Percentiles rank a stretch among this genome's conserved stretches.
Evolutionary conservation across 1,140 invertebrate genomes (phyloP).

Genomic region (Eubasilissa regina): DNA sequence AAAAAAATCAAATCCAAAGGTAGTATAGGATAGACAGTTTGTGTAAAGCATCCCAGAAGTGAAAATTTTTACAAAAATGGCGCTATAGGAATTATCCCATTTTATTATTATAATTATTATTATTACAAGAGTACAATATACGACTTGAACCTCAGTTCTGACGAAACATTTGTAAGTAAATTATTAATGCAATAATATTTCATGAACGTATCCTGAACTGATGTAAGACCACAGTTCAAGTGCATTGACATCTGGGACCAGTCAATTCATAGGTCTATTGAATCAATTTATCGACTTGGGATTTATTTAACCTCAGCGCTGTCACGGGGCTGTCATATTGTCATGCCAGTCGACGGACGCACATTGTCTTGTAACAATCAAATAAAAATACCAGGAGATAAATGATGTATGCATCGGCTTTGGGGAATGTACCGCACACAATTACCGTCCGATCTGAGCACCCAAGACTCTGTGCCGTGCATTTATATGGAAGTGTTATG

Average conservation of each 20-base stretch:
- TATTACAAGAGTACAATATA: too few relatives aligned
- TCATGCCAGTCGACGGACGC: neutral
- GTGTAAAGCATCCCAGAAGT: too few relatives aligned
- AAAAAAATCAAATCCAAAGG: too few relatives aligned
- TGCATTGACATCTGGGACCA: constrained; percentile 13
- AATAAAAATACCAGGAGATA: constrained; percentile 30
- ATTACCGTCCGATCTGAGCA: neutral
- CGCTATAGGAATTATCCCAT: too few relatives aligned
- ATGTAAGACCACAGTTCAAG: neutral
- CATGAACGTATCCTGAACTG: neutral
- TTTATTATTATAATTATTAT: too few relatives aligned
- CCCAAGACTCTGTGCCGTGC: too few relatives aligned
- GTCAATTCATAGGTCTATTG: constrained; percentile 5
- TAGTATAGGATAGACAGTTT: too few relatives aligned
- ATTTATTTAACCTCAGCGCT: constrained; percentile 33
- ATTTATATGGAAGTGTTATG: neutral
- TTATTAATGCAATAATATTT: too few relatives aligned
- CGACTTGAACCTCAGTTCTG: too few relatives aligned
- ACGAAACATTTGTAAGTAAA: too few relatives aligned
- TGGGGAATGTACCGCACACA: neutral
- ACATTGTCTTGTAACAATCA: neutral
- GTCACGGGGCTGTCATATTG: constrained; percentile 11
- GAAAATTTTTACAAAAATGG: too few relatives aligned
- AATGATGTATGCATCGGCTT: constrained; percentile 13
- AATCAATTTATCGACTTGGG: constrained; percentile 26